Base-by-base conservation (phyloP, 2,797 vertebrate species). In the Dipus sagitta region DNA sequence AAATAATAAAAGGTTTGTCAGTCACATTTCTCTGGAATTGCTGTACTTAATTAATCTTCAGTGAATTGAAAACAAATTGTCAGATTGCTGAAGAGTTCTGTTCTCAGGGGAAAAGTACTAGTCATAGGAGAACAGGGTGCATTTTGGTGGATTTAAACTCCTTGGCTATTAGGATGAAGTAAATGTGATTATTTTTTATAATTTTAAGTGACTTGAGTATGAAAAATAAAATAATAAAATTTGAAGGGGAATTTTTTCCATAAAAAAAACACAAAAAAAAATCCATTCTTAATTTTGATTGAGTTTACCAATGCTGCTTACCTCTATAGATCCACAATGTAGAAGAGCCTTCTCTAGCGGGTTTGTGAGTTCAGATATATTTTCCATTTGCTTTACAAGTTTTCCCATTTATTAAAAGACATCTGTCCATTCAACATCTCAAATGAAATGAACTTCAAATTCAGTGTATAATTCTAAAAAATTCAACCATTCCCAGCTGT, bases 201-300 rank as follows among this genome's bases (percentile, higher is more conserved):
- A 84, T 87, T 95, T 77, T 89, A 38, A 94, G 58, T 83, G 79
- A 90, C 52, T 92, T 89, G 3, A 90, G 4, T 38, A 81, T 12
- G 90, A 92, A 91, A 32, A 58, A 34, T 34, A 65, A 92, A 89
- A 87, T 86, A 87, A 75, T 64, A 92, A 93, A 94, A 89, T 78
- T 68, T 67, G 42, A 76, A 86, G 28, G 18, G 77, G 14, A n/a
- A 1, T 26, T 42, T 77, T 87, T 62, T 13, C 52, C 32, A 32
- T 71, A 92, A 72, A 95, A 26, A 26, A 93, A 28, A 28, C 84
- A 90, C 62, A 10, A 92, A 82, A n/a, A 94, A 91, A 82, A 92
- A 65, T 86, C 76, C 72, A 67, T 28, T 34, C 65, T 38, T 82
- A 68, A 58, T 88, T 93, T 82, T 60, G 89, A 77, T 68, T 78